A percentile compares a stretch with the other conserved stretches of the same genome.
These are phyloP conservation scores for Onychomys torridus DNA, from an alignment of 2,797 vertebrate genomes.

Conservation along the genomic window DNA sequence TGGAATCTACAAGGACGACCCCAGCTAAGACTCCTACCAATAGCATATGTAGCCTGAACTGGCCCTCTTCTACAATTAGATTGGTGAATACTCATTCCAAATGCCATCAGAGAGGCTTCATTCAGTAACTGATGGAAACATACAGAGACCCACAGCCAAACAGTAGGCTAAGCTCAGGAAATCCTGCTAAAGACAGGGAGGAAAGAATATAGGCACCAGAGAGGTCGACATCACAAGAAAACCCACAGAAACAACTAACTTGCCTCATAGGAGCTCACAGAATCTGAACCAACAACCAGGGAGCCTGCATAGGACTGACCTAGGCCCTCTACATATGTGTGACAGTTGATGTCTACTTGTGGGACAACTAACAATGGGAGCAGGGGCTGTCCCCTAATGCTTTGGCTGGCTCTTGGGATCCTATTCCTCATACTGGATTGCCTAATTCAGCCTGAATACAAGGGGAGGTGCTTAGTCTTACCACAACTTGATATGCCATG, in stretches of 20 bases:
- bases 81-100: neutral
- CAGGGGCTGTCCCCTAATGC: neutral
- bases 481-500: neutral
- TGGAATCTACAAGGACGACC: neutral
- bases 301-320: neutral
- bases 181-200: neutral
- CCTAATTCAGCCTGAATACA: neutral
- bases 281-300: neutral
- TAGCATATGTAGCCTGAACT: neutral
- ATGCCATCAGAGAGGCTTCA: neutral
- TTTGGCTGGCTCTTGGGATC: neutral
- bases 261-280: neutral
- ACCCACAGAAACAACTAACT: neutral
- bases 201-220: neutral
- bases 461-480: neutral
- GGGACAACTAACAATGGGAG: neutral
- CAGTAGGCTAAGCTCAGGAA: neutral
- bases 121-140: neutral
- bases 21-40: neutral
- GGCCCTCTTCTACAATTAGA: neutral
- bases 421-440: neutral
- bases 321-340: neutral
- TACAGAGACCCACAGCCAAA: neutral
- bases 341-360: neutral
- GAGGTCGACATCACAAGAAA: neutral